A percentile compares a stretch with the other conserved stretches of the same genome.
These are phyloP conservation scores for Patella ulyssiponensis DNA, from an alignment of 2,888 invertebrate species.

Conservation along the genomic window DNA sequence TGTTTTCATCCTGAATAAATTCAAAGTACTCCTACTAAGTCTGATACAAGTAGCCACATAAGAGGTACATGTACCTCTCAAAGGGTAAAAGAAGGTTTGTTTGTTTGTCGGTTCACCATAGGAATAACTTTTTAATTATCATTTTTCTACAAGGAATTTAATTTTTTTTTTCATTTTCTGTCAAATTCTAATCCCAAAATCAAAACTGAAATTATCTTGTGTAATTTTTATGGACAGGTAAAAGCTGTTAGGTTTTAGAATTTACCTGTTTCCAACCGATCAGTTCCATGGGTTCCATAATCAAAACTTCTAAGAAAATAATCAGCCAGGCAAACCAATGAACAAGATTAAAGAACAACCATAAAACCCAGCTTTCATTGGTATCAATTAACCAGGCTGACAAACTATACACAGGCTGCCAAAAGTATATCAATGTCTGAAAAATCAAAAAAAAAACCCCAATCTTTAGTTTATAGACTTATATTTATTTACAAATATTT, in stretches of 20 bases:
- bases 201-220: too few species aligned
- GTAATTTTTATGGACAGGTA: background rate
- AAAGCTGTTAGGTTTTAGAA: background rate
- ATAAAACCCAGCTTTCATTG: conserved; percentile 39
- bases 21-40: too few species aligned
- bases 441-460: background rate
- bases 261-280: conserved; percentile 61
- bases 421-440: conserved; percentile 51
- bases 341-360: conserved; percentile 56
- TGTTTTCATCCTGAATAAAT: too few species aligned
- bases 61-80: too few species aligned
- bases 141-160: too few species aligned
- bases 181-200: too few species aligned
- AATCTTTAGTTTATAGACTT: background rate
- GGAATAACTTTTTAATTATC: too few species aligned
- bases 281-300: conserved; percentile 55
- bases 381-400: conserved; percentile 58
- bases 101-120: too few species aligned
- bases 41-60: too few species aligned
- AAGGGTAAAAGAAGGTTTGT: too few species aligned
- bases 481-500: background rate
- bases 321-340: conserved; percentile 55
- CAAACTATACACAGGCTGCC: conserved; percentile 49
- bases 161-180: too few species aligned
- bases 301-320: conserved; percentile 46